A percentile compares a stretch with the other conserved stretches of the same genome.
These are phyloP conservation scores for Sceloporus tristichus DNA, from an alignment of 2,113 vertebrate species.

Conservation along the genomic window DNA sequence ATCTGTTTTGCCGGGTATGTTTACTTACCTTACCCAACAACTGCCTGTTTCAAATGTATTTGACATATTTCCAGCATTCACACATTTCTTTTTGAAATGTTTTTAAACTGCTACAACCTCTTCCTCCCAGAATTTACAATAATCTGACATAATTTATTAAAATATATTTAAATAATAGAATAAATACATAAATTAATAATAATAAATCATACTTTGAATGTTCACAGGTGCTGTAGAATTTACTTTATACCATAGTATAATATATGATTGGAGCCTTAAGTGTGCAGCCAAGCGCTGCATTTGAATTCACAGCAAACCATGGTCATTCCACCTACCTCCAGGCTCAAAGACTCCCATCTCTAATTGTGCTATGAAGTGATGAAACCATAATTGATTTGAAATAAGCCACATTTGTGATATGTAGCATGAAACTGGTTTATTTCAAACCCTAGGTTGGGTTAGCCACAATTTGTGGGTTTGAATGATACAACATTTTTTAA, in stretches of 20 bases:
- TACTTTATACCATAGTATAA: not conserved
- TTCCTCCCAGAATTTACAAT: not conserved
- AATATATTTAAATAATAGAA: no score
- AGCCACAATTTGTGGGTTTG: not conserved
- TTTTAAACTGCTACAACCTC: not conserved
- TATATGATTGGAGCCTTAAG: constrained; percentile 9
- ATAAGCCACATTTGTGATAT: not conserved
- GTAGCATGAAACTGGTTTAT: not conserved
- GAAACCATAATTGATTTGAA: not conserved
- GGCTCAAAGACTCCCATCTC: not conserved
- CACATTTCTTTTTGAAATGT: not conserved
- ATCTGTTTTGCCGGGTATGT: not conserved
- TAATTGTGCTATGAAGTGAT: not conserved
- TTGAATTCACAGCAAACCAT: no score
- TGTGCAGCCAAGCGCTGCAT: not conserved
- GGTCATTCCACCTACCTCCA: no score
- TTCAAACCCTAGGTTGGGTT: not conserved
- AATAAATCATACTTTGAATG: not conserved
- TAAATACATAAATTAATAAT: not conserved
- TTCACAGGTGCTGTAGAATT: not conserved
- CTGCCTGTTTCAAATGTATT: not conserved
- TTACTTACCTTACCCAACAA: not conserved
- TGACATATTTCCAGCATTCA: not conserved
- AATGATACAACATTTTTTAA: not conserved
- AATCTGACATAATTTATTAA: not conserved